A percentile compares a stretch with the other conserved stretches of the same genome.
Conservation (phyloP, 2,797 vertebrate species). For the Linurgus olivaceus region DNA sequence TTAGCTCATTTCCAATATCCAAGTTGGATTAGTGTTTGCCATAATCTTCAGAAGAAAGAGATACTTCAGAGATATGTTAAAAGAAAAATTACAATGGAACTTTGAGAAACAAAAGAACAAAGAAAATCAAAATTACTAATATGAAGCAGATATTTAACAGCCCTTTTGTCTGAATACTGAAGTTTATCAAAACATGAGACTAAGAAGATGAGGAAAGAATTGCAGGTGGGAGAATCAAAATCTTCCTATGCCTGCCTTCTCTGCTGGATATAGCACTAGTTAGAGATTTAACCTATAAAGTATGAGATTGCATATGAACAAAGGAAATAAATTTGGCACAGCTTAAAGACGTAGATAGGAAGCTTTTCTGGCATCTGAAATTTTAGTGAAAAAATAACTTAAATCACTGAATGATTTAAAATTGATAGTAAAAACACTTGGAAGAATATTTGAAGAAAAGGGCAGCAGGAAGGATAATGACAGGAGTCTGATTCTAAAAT, state of each 20-base stretch:
- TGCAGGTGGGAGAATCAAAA: background rate
- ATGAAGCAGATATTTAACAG: constrained; percentile 9
- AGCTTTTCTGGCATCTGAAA: background rate
- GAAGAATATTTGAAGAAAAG: background rate
- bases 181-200: background rate
- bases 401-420: background rate
- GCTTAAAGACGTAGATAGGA: background rate
- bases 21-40: background rate
- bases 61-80: constrained; percentile 15
- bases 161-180: background rate
- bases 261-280: background rate
- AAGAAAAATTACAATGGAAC: constrained; percentile 25
- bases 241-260: background rate
- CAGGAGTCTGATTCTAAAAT: background rate
- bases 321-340: background rate
- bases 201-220: background rate
- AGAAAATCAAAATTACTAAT: constrained; percentile 15
- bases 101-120: constrained; percentile 30
- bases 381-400: background rate
- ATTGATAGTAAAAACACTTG: background rate
- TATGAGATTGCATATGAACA: background rate
- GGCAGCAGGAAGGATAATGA: background rate
- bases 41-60: constrained; percentile 47
- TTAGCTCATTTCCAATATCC: constrained; percentile 34
- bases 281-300: background rate